Conservation (phyloP, 2,888 invertebrate genomes). For the Dioctria linearis region DNA sequence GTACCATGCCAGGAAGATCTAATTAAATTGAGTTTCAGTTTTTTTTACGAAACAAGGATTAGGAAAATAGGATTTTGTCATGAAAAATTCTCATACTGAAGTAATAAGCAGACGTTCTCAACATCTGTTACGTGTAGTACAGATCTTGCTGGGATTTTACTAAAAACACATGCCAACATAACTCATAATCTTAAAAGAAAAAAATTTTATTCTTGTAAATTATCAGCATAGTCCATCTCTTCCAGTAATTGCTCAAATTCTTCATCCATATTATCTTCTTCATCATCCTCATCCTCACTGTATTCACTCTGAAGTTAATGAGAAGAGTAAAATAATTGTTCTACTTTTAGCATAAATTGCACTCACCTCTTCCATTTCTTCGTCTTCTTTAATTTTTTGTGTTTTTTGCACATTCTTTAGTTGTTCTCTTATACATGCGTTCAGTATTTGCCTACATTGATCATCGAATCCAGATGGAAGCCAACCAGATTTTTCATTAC, state of each 20-base stretch:
- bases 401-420: constrained; percentile 66
- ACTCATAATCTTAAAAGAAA: not conserved
- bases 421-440: constrained; percentile 75
- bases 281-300: constrained; percentile 17
- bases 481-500: constrained; percentile 86
- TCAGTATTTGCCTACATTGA: constrained; percentile 82
- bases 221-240: constrained; percentile 20
- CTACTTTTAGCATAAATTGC: not conserved
- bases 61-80: no score
- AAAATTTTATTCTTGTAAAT: not conserved
- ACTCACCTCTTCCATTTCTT: constrained; percentile 48
- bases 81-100: no score
- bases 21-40: no score
- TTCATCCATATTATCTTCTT: not conserved
- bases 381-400: constrained; percentile 60
- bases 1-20: no score
- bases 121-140: no score
- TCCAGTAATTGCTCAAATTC: constrained; percentile 16
- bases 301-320: constrained; percentile 3
- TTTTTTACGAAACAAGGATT: no score
- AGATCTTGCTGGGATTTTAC: not conserved
- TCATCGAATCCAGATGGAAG: constrained; percentile 80
- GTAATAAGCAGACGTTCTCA: no score
- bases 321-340: not conserved
- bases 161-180: not conserved